These are phyloP conservation scores for Cydia amplana DNA, from an alignment of 1,140 invertebrate genomes.

Conservation along the genomic window DNA sequence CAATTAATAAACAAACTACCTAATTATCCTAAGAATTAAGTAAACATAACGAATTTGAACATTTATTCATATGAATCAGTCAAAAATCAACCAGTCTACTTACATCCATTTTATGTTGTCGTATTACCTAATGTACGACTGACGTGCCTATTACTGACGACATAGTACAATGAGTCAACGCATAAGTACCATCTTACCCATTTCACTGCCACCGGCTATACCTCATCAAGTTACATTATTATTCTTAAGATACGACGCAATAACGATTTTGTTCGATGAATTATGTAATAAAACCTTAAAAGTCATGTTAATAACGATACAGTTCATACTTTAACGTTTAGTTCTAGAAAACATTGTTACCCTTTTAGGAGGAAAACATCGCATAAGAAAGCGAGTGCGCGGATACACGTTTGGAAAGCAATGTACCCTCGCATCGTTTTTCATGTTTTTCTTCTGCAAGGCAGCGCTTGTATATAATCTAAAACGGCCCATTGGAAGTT, in stretches of 20 bases:
- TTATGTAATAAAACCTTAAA: slow-evolving; percentile 32
- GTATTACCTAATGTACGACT: background rate
- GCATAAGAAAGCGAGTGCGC: slow-evolving; percentile 55
- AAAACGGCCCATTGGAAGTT: slow-evolving; percentile 73
- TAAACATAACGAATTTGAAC: slow-evolving; percentile 31
- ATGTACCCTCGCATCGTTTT: slow-evolving; percentile 69
- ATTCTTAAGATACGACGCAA: slow-evolving; percentile 31
- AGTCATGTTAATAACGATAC: slow-evolving; percentile 23
- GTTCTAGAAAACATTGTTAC: slow-evolving; percentile 59
- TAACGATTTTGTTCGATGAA: slow-evolving; percentile 31
- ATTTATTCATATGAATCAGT: slow-evolving; percentile 23
- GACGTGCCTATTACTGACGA: slow-evolving; percentile 12
- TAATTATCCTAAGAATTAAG: slow-evolving; percentile 41
- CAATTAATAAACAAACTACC: slow-evolving; percentile 52
- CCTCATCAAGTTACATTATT: slow-evolving; percentile 32
- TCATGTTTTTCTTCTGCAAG: slow-evolving; percentile 68
- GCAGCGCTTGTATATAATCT: slow-evolving; percentile 53
- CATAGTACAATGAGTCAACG: slow-evolving; percentile 26
- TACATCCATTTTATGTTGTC: slow-evolving; percentile 22
- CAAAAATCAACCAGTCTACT: slow-evolving; percentile 17
- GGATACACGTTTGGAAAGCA: slow-evolving; percentile 58
- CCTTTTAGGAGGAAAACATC: slow-evolving; percentile 69
- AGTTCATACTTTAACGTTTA: slow-evolving; percentile 33
- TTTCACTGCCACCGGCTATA: slow-evolving; percentile 32
- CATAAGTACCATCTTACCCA: slow-evolving; percentile 12